Percentiles rank a stretch among this genome's conserved stretches.
phyloP scores from a whole-genome alignment of 37 sponge, comb jelly and placozoan species.

The Beroe forskalii region DNA sequence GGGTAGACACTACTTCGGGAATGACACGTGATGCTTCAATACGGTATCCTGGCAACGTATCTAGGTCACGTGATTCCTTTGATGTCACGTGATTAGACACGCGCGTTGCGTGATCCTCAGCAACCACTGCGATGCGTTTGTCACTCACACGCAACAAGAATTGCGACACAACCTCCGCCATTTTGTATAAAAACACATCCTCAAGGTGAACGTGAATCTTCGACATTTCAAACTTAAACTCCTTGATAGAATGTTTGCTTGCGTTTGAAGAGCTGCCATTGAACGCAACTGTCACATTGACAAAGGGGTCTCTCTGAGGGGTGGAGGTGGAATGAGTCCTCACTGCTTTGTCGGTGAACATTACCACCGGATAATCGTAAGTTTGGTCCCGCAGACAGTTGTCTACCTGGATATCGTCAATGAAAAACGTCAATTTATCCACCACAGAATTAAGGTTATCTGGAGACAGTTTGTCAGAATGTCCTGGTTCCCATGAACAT shows the following conservation, averaged over 20 bases:
- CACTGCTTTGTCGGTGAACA: slow-evolving; percentile 15
- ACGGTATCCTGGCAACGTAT: too few species aligned
- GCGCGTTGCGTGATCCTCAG: background rate
- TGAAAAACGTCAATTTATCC: background rate
- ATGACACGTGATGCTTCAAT: too few species aligned
- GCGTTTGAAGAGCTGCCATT: background rate
- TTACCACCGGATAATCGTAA: background rate
- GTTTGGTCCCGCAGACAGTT: background rate
- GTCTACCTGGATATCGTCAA: background rate
- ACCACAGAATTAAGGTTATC: background rate
- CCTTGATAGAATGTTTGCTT: background rate
- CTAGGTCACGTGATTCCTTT: too few species aligned
- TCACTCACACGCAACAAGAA: background rate
- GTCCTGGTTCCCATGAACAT: too few species aligned
- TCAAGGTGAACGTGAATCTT: slow-evolving; percentile 5
- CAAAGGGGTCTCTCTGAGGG: background rate
- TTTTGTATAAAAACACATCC: background rate
- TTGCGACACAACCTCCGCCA: background rate
- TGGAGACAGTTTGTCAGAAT: too few species aligned
- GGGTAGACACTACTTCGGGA: background rate
- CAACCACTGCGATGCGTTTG: background rate
- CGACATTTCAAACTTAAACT: background rate
- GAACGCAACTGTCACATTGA: background rate
- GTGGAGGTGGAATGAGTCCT: background rate
- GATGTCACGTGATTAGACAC: background rate